Evolutionary conservation across 37 sponge, comb jelly and placozoan genomes (phyloP), one percentile per base, ranked within the genome.

Genomic region (Aplysina aerophoba): DNA sequence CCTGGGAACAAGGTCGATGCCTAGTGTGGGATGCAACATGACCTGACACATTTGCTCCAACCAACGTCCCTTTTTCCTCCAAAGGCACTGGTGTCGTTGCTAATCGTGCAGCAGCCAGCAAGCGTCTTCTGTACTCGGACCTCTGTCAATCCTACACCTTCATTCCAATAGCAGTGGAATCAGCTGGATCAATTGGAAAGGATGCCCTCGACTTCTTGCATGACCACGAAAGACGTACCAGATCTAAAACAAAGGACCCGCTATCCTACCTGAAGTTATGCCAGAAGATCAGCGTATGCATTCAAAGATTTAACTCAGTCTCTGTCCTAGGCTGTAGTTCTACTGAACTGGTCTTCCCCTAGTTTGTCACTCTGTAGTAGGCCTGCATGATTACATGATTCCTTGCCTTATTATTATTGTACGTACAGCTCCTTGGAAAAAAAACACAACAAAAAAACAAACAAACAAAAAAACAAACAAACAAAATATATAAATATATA

Each of bases 11-110:
- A 31, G 88, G 62, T 20, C 16, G 62, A 34, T 59, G 40, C 36
- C 62, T 81, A 3, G 15, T 61, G 40, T 79, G 80, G 86, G 66
- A 78, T n/a, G 33, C 65, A 71, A 61, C 80, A 71, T 71, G 86
- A 63, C 53, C 63, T 17, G 80, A 81, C 64, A 81, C 82, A 11
- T 59, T 81, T 13, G 82, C 82, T 36, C 82, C 62, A 30, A 34
- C 64, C 16, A 62, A 34, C 64, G 21, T 73, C 41, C 75, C 75
- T 33, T 73, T 38, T 73, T 34, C 82, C 27, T 30, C 28, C 31
- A 34, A 33, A 61, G 82, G 65, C 24, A 64, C 38, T 16, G 62
- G 82, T 2, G 12, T 8, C 24, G 40, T 81, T 4, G 82, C 82
- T 37, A 36, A 81, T 17, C n/a, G 62, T 37, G 62, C 82, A 35